Evolutionary conservation across 2,888 invertebrate species (phyloP).

Genomic region (Drosophila limbata): DNA sequence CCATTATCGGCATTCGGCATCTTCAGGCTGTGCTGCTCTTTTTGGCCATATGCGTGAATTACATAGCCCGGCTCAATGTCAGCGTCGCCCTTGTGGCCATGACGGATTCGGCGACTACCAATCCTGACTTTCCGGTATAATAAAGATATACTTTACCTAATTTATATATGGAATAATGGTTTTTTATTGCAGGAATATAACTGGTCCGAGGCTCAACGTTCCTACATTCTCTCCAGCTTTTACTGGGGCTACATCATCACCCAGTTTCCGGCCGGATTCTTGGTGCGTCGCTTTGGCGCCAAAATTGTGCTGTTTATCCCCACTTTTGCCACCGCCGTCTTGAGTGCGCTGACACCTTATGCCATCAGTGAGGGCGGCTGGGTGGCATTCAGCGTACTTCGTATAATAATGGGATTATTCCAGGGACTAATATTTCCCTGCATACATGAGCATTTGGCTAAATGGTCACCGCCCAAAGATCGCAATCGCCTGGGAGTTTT

Average conservation of each 20-base stretch:
- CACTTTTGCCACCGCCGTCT: constrained; percentile 88
- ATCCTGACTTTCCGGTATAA: constrained; percentile 86
- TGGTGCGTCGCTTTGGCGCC: constrained; percentile 89
- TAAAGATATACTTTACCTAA: not conserved
- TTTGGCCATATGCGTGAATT: constrained; percentile 87
- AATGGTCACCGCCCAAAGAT: constrained; percentile 89
- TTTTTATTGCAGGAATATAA: constrained; percentile 69
- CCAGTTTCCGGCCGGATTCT: constrained; percentile 88
- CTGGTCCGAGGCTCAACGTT: constrained; percentile 86
- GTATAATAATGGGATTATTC: constrained; percentile 89
- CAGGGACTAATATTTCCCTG: constrained; percentile 89
- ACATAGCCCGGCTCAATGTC: constrained; percentile 89
- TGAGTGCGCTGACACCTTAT: constrained; percentile 89
- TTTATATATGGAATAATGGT: not conserved
- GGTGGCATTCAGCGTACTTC: constrained; percentile 86
- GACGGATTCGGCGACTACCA: constrained; percentile 87
- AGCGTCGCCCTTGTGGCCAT: constrained; percentile 91
- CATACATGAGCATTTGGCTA: constrained; percentile 88
- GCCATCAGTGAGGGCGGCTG: constrained; percentile 89
- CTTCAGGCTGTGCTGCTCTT: constrained; percentile 88
- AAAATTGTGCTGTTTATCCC: constrained; percentile 87
- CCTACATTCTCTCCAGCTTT: constrained; percentile 89
- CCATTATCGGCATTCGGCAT: constrained; percentile 88
- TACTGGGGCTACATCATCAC: constrained; percentile 91
- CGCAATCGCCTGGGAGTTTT: constrained; percentile 87